Conservation (phyloP, 1,140 invertebrate species). For the Physella acuta region DNA sequence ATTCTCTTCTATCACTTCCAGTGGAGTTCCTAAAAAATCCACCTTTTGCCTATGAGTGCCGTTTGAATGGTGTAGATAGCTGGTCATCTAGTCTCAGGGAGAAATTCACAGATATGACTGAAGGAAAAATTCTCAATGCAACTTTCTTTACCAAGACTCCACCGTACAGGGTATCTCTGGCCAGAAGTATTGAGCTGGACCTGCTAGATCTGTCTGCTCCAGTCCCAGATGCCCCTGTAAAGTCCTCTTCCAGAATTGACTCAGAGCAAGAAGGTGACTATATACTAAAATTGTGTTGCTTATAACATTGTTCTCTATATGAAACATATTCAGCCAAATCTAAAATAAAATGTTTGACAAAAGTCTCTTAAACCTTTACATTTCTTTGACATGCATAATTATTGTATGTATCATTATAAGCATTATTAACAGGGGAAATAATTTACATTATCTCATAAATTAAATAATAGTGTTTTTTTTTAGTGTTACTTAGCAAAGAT, state of each 20-base stretch:
- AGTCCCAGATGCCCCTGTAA: slow-evolving; percentile 26
- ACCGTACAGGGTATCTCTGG: slow-evolving; percentile 37
- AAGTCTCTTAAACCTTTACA: too few species aligned
- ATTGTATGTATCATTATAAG: too few species aligned
- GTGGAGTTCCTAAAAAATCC: slow-evolving; percentile 31
- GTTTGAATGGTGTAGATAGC: slow-evolving; percentile 31
- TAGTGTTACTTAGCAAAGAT: too few species aligned
- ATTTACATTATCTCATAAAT: too few species aligned
- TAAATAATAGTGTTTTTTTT: too few species aligned
- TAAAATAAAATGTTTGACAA: too few species aligned
- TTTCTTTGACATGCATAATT: too few species aligned
- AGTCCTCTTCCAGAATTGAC: too few species aligned
- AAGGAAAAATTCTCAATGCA: slow-evolving; percentile 43
- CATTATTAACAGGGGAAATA: too few species aligned
- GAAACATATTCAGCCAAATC: too few species aligned
- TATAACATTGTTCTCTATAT: too few species aligned
- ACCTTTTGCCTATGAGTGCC: slow-evolving; percentile 44
- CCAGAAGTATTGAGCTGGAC: slow-evolving; percentile 28
- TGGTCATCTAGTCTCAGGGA: slow-evolving; percentile 40
- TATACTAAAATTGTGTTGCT: neutral
- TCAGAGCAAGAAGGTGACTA: too few species aligned
- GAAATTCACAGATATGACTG: slow-evolving; percentile 38
- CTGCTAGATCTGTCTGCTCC: slow-evolving; percentile 26
- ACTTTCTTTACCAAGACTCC: slow-evolving; percentile 31
- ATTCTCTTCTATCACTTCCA: slow-evolving; percentile 21